Conservation (phyloP, 2,888 invertebrate genomes). For the Phlogophora meticulosa region DNA sequence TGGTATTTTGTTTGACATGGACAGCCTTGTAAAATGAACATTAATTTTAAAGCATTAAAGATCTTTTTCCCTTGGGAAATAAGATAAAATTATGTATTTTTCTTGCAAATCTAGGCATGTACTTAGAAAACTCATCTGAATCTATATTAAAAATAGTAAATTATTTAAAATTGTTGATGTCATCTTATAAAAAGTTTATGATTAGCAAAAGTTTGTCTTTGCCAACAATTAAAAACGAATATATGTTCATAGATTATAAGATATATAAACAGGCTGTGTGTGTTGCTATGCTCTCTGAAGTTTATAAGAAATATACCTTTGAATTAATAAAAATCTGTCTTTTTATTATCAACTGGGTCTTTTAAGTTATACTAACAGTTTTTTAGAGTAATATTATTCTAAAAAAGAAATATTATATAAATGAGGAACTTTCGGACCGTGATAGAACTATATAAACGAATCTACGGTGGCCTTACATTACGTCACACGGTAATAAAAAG, state of each 20-base stretch:
- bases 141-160: background rate
- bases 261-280: constrained; percentile 39
- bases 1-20: background rate
- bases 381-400: too few species aligned
- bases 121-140: constrained; percentile 17
- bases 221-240: constrained; percentile 2
- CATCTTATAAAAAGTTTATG: constrained; percentile 15
- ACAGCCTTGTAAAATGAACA: background rate
- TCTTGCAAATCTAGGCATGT: background rate
- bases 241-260: constrained; percentile 31
- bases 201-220: constrained; percentile 9
- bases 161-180: constrained; percentile 10
- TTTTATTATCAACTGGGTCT: too few species aligned
- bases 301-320: constrained; percentile 51
- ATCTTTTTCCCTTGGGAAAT: background rate
- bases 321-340: constrained; percentile 15
- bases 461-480: too few species aligned
- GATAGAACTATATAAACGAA: too few species aligned
- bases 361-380: too few species aligned
- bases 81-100: constrained; percentile 4
- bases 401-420: too few species aligned
- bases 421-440: too few species aligned
- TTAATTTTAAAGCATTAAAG: background rate
- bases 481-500: too few species aligned
- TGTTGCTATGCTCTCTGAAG: constrained; percentile 48